These are phyloP conservation scores for Caiman crocodilus DNA, from an alignment of 2,797 vertebrate species.

Conservation along the genomic window DNA sequence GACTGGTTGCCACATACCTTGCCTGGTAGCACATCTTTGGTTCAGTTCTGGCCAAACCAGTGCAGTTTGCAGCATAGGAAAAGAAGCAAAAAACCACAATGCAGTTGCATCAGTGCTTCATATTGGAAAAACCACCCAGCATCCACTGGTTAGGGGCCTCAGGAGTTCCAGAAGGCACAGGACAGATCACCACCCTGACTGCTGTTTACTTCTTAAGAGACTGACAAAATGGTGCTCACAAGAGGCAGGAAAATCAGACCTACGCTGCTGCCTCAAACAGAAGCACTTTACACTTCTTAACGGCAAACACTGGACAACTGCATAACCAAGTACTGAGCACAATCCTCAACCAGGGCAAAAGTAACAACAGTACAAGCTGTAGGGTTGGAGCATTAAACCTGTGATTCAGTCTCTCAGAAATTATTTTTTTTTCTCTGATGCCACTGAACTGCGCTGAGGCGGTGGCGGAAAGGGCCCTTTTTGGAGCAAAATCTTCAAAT, in stretches of 20 bases:
- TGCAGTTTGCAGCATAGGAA: background rate
- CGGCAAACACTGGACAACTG: background rate
- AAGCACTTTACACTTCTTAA: background rate
- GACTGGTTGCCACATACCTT: background rate
- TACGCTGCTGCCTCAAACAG: background rate
- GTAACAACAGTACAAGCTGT: background rate
- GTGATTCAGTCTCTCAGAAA: background rate
- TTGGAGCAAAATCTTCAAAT: background rate
- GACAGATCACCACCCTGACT: fast-evolving
- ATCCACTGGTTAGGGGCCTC: background rate
- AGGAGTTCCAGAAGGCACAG: background rate
- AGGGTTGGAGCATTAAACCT: no score
- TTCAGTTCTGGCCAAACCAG: background rate
- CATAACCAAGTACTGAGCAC: background rate
- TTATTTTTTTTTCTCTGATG: background rate
- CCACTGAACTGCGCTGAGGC: background rate
- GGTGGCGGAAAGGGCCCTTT: background rate
- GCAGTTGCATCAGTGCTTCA: background rate
- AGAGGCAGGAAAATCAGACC: background rate
- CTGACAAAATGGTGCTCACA: background rate
- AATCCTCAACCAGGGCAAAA: background rate
- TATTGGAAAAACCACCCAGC: fast-evolving
- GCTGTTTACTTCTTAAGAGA: background rate
- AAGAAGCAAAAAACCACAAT: background rate
- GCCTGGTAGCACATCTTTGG: background rate